phyloP scores from a whole-genome alignment of 2,113 vertebrate genomes.

The Budorcas taxicolor region DNA sequence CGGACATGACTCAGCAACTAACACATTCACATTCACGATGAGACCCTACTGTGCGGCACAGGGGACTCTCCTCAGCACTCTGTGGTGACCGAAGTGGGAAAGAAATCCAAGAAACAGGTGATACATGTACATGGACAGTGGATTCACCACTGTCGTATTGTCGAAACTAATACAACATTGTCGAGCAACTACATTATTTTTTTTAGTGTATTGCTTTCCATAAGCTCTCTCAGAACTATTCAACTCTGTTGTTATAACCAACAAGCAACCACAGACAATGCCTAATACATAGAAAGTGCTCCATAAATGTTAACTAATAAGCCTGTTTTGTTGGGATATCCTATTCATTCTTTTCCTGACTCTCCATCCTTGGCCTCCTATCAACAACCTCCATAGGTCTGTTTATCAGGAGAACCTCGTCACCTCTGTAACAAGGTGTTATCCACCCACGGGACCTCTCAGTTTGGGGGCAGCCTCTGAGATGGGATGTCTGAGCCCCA shows the following conservation, averaged over 20 bases:
- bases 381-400: neutral
- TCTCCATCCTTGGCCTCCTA: neutral
- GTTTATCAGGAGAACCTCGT: neutral
- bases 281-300: fast-evolving
- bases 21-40: neutral
- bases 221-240: neutral
- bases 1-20: neutral
- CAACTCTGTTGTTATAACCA: neutral
- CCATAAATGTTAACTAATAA: neutral
- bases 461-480: fast-evolving
- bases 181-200: neutral
- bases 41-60: neutral
- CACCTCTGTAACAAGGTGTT: neutral
- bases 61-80: neutral
- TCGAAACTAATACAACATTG: neutral
- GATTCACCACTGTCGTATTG: neutral
- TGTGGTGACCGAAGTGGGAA: neutral
- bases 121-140: neutral
- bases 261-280: neutral
- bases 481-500: no score
- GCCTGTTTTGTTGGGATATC: fast-evolving
- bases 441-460: neutral
- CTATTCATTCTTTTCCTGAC: neutral
- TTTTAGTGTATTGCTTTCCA: neutral
- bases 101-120: neutral